Percentiles rank a stretch among this genome's conserved stretches.
Evolutionary conservation across 2,113 vertebrate genomes (phyloP).

Genomic region (Phylloscopus trochiloides): DNA sequence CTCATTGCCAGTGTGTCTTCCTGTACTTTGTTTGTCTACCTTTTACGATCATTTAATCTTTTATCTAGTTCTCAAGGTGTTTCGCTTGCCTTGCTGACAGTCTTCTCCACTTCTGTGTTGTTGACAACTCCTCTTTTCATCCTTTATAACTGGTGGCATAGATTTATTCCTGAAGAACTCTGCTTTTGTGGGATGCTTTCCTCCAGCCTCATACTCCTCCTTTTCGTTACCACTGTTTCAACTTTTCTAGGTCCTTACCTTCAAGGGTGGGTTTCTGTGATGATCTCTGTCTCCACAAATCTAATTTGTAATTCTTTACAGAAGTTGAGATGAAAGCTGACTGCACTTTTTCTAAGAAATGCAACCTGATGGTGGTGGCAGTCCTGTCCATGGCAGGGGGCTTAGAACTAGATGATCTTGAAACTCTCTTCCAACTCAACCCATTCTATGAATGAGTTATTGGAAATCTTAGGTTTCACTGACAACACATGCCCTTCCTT

Average conservation of each 20-base stretch:
- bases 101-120: not conserved
- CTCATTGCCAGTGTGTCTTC: not conserved
- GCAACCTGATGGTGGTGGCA: not conserved
- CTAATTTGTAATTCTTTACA: not conserved
- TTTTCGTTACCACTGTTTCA: not conserved
- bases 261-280: not conserved
- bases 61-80: not conserved
- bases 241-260: not conserved
- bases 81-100: not conserved
- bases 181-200: not conserved
- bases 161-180: not conserved
- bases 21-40: not conserved
- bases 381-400: too few species aligned
- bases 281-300: not conserved
- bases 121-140: not conserved
- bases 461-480: not conserved
- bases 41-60: not conserved
- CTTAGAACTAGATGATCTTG: not conserved
- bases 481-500: not conserved
- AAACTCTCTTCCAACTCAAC: not conserved
- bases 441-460: not conserved
- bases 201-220: not conserved
- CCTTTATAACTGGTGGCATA: not conserved
- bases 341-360: not conserved
- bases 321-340: not conserved